Evolutionary conservation across 2,797 vertebrate genomes (phyloP).

Genomic region (Falco naumanni): DNA sequence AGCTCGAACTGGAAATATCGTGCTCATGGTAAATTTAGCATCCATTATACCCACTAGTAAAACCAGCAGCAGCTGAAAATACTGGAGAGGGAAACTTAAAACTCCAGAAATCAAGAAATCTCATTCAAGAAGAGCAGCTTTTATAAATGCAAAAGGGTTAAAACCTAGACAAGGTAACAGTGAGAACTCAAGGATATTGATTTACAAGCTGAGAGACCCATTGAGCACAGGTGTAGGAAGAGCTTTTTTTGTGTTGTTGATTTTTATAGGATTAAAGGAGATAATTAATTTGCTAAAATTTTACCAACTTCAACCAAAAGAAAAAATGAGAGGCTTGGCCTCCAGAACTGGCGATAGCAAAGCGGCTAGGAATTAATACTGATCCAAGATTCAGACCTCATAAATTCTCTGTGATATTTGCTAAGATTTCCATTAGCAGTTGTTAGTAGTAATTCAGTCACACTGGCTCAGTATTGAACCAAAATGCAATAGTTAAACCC

Average conservation of each 20-base stretch:
- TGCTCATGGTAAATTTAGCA: conserved; percentile 16
- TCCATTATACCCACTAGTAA: background rate
- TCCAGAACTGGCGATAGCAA: background rate
- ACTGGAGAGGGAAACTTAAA: background rate
- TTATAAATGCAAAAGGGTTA: background rate
- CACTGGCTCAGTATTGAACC: background rate
- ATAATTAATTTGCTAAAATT: background rate
- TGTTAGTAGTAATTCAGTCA: background rate
- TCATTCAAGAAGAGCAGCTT: background rate
- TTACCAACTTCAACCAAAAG: background rate
- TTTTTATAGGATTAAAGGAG: background rate
- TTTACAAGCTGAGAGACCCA: background rate
- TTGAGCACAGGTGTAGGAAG: accelerated
- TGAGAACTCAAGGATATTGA: background rate
- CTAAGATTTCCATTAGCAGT: background rate
- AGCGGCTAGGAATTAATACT: background rate
- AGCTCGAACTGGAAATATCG: background rate
- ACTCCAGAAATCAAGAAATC: background rate
- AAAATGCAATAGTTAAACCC: background rate
- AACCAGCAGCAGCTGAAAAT: conserved; percentile 28
- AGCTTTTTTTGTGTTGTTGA: background rate
- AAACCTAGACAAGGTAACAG: background rate
- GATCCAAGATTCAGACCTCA: background rate
- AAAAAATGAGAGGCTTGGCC: background rate
- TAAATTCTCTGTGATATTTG: background rate